Evolutionary conservation across 2,113 vertebrate species (phyloP).

Genomic region (Mustelus asterias): DNA sequence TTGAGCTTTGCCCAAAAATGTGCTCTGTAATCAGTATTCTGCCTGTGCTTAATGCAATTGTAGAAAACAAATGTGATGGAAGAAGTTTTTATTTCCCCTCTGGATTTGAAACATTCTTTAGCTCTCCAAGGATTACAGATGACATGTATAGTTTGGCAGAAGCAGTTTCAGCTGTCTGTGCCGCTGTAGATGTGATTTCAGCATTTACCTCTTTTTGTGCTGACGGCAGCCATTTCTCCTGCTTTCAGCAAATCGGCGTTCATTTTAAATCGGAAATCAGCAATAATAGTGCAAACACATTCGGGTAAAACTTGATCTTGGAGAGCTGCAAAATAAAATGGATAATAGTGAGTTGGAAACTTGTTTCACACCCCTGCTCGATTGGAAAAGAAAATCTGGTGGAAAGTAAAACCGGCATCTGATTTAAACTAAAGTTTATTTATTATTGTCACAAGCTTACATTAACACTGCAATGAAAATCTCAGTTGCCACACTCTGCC

Average conservation of each 20-base stretch:
- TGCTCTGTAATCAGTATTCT: slow-evolving; percentile 5
- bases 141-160: slow-evolving; percentile 30
- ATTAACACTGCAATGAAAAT: no score
- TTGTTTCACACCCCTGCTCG: not conserved
- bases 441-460: no score
- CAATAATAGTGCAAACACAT: not conserved
- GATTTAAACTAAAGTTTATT: not conserved
- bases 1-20: not conserved
- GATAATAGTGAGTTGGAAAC: not conserved
- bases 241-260: not conserved
- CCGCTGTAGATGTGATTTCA: not conserved
- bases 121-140: slow-evolving; percentile 28
- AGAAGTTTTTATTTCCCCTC: not conserved
- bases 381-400: not conserved
- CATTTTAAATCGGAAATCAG: not conserved
- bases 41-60: not conserved
- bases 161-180: slow-evolving; percentile 15
- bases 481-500: no score
- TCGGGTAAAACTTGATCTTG: not conserved
- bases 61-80: slow-evolving; percentile 27
- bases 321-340: not conserved
- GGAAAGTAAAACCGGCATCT: not conserved
- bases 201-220: not conserved
- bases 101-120: slow-evolving; percentile 5
- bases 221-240: not conserved